phyloP scores from a whole-genome alignment of 2,888 invertebrate species.

The Hemithea aestivaria region DNA sequence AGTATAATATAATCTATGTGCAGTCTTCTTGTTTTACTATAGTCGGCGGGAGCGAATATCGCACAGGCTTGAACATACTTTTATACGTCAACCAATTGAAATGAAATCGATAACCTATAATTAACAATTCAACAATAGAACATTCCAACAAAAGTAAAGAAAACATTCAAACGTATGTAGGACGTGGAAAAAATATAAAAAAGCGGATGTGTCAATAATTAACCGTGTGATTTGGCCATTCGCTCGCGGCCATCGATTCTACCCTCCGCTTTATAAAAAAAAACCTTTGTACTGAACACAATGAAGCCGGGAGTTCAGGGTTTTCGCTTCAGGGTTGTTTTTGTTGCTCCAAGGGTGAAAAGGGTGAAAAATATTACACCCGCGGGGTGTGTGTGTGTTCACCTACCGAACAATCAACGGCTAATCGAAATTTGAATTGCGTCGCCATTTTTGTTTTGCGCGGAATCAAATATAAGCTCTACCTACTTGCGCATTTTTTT shows the following conservation, averaged over 20 bases:
- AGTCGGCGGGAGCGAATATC: too few species aligned
- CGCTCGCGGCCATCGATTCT: conserved; percentile 66
- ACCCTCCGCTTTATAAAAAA: conserved; percentile 49
- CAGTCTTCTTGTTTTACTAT: too few species aligned
- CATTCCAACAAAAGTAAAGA: conserved; percentile 7
- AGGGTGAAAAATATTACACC: conserved; percentile 78
- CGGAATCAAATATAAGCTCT: neutral
- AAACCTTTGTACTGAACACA: conserved; percentile 22
- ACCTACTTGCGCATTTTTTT: neutral
- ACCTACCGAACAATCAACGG: conserved; percentile 35
- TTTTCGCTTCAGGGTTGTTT: conserved; percentile 49
- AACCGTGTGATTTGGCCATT: conserved; percentile 63
- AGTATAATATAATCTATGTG: too few species aligned
- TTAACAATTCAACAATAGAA: conserved; percentile 15
- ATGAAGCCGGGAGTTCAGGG: conserved; percentile 9
- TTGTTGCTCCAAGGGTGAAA: conserved; percentile 44
- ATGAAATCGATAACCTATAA: conserved; percentile 20
- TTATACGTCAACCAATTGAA: neutral
- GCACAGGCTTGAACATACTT: too few species aligned
- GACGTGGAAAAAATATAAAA: conserved; percentile 35
- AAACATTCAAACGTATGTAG: conserved; percentile 9
- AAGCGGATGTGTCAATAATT: conserved; percentile 78
- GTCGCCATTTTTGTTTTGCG: conserved; percentile 7
- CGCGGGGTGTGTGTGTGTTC: conserved; percentile 51
- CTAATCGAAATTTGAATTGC: conserved; percentile 28